Percentiles rank a stretch among this genome's conserved stretches.
Evolutionary conservation across 2,113 vertebrate species (phyloP).

Genomic region (Callithrix jacchus): DNA sequence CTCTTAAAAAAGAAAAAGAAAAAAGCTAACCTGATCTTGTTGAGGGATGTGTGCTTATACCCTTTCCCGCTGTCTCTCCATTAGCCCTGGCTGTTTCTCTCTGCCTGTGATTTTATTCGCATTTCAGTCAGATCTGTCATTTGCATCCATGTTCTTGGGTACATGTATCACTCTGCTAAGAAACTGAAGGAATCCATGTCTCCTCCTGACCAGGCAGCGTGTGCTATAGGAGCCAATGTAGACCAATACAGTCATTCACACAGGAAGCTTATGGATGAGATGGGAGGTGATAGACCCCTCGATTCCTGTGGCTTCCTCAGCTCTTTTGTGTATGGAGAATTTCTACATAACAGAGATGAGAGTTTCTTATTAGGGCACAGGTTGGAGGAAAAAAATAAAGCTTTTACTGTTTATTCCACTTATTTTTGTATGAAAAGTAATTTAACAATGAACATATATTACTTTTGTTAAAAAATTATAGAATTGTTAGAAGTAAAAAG

Average conservation of each 20-base stretch:
- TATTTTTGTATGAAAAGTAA: background rate
- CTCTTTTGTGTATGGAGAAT: background rate
- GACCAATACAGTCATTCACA: rapidly evolving
- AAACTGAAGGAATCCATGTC: background rate
- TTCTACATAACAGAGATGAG: background rate
- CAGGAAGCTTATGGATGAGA: background rate
- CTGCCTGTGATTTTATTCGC: background rate
- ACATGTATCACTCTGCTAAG: background rate
- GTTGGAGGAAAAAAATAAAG: background rate
- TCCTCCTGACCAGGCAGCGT: background rate
- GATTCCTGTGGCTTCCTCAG: background rate
- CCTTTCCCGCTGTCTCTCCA: background rate
- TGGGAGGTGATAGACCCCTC: background rate
- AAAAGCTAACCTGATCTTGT: background rate
- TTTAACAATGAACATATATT: background rate
- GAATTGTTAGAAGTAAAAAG: background rate
- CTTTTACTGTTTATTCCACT: background rate
- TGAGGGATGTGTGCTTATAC: background rate
- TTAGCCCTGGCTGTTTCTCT: background rate
- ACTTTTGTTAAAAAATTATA: background rate
- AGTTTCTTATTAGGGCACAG: background rate
- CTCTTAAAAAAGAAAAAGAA: no score
- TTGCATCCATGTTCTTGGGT: background rate
- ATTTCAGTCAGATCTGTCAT: background rate
- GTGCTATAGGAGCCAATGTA: background rate